Percentiles rank a stretch among this genome's conserved stretches.
These are phyloP conservation scores for Bombyx mori DNA, from an alignment of 1,140 invertebrate genomes.

Conservation along the genomic window ASM3026992v2 NC_085109.1:5456001-5456500, in stretches of 20 bases:
- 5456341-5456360: conserved; percentile 28
- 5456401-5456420: conserved; percentile 34
- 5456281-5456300: neutral
- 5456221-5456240: too few relatives aligned
- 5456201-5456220: too few relatives aligned
- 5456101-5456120: too few relatives aligned
- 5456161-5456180: too few relatives aligned
- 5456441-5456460: conserved; percentile 62
- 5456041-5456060: conserved; percentile 39
- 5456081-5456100: neutral
- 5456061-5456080: conserved; percentile 16
- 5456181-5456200: too few relatives aligned
- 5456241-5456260: too few relatives aligned
- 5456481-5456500: conserved; percentile 59
- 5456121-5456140: too few relatives aligned
- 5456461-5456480: conserved; percentile 34
- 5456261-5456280: too few relatives aligned
- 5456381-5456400: conserved; percentile 56
- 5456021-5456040: neutral
- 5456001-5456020: too few relatives aligned
- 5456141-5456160: too few relatives aligned
- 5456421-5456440: conserved; percentile 60
- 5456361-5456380: conserved; percentile 35
- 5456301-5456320: conserved; percentile 12
- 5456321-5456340: conserved; percentile 10